These are phyloP conservation scores for Rafetus swinhoei DNA, from an alignment of 2,113 vertebrate genomes.

Conservation along the genomic window DNA sequence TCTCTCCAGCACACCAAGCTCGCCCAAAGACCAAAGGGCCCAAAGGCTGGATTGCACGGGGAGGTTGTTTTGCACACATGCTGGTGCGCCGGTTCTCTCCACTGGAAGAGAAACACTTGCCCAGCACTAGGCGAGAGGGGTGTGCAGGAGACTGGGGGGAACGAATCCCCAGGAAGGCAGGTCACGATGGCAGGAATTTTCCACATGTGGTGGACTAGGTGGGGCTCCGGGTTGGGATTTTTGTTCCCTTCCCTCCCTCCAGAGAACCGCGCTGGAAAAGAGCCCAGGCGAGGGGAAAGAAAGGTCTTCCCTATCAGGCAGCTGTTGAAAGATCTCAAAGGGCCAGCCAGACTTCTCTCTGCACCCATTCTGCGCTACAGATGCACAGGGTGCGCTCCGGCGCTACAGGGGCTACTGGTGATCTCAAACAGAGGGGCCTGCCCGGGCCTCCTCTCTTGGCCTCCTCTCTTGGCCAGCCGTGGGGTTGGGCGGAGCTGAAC, in stretches of 20 bases:
- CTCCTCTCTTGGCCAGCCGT: not conserved
- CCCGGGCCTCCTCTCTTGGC: not conserved
- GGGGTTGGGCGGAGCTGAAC: not conserved
- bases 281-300: constrained; percentile 53
- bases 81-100: constrained; percentile 34
- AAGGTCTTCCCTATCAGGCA: constrained; percentile 66
- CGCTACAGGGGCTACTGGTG: not conserved
- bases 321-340: constrained; percentile 63
- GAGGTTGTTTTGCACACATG: constrained; percentile 18
- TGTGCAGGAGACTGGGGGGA: constrained; percentile 17
- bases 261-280: not conserved
- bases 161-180: constrained; percentile 11
- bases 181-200: constrained; percentile 37
- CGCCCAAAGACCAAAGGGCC: not conserved
- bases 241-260: constrained; percentile 28
- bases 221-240: constrained; percentile 34
- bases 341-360: constrained; percentile 27
- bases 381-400: constrained; percentile 32
- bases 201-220: constrained; percentile 29
- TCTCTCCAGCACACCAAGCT: not conserved
- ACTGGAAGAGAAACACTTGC: constrained; percentile 35
- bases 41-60: constrained; percentile 18
- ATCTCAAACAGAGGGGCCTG: not conserved
- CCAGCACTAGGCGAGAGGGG: constrained; percentile 8
- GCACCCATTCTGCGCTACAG: constrained; percentile 19